Conservation (phyloP, 2,797 vertebrate genomes). For the Poeciliopsis paucimaculata region DNA sequence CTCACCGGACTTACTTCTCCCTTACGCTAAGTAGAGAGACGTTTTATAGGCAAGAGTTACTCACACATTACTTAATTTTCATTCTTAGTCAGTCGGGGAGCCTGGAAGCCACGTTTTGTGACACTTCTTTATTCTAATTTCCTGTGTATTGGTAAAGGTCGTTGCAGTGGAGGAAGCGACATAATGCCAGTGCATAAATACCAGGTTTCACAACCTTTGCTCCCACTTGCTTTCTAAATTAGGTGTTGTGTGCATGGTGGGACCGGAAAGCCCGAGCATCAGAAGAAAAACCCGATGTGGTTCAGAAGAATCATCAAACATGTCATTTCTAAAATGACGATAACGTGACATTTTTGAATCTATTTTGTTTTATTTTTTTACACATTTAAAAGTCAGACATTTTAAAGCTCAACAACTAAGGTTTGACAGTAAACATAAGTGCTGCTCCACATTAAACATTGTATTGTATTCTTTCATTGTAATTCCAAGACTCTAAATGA, state of each 20-base stretch:
- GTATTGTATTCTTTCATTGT: background rate
- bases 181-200: constrained; percentile 36
- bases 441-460: background rate
- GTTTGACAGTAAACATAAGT: background rate
- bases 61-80: constrained; percentile 17
- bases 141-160: constrained; percentile 31
- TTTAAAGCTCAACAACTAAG: background rate
- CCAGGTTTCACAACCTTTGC: constrained; percentile 35
- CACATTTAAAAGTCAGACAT: background rate
- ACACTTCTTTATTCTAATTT: constrained; percentile 32
- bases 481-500: background rate
- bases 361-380: no score
- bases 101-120: constrained; percentile 7
- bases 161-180: constrained; percentile 39
- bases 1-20: constrained; percentile 6
- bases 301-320: constrained; percentile 9
- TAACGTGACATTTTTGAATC: constrained; percentile 9
- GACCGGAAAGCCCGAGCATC: background rate
- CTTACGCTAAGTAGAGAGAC: background rate
- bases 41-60: background rate
- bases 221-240: constrained; percentile 31
- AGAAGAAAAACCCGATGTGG: background rate
- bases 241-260: constrained; percentile 36
- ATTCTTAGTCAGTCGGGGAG: background rate
- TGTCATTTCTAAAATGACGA: background rate